A percentile compares a stretch with the other conserved stretches of the same genome.
Conservation (phyloP, 2,888 invertebrate species). For the Parapristionchus giblindavisi region DNA sequence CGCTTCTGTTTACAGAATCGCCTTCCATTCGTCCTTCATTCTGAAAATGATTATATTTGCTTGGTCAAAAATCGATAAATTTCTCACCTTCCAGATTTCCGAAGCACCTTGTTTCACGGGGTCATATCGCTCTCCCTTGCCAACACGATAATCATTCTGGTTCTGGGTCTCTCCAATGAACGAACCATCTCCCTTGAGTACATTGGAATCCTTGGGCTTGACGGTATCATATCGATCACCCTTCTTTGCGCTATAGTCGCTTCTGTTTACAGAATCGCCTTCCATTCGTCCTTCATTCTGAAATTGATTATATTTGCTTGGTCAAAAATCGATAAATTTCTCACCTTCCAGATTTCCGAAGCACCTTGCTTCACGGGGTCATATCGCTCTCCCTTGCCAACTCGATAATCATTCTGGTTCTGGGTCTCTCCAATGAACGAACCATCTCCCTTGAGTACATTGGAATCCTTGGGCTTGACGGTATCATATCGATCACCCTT, state of each 20-base stretch:
- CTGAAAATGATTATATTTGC: background rate
- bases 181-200: background rate
- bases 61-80: background rate
- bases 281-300: background rate
- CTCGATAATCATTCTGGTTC: constrained; percentile 45
- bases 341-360: constrained; percentile 43
- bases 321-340: background rate
- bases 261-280: background rate
- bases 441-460: constrained; percentile 50
- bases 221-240: background rate
- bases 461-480: constrained; percentile 48
- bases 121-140: background rate
- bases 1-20: background rate
- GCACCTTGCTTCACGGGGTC: constrained; percentile 6
- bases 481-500: constrained; percentile 48
- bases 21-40: background rate
- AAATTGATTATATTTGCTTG: background rate
- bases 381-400: constrained; percentile 43
- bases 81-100: background rate
- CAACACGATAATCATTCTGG: background rate
- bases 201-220: background rate
- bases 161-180: background rate
- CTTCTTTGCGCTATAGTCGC: background rate
- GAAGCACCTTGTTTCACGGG: background rate
- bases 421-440: constrained; percentile 45